Evolutionary conservation across 1,140 invertebrate genomes (phyloP).

Genomic region (Tetraneura akinire): DNA sequence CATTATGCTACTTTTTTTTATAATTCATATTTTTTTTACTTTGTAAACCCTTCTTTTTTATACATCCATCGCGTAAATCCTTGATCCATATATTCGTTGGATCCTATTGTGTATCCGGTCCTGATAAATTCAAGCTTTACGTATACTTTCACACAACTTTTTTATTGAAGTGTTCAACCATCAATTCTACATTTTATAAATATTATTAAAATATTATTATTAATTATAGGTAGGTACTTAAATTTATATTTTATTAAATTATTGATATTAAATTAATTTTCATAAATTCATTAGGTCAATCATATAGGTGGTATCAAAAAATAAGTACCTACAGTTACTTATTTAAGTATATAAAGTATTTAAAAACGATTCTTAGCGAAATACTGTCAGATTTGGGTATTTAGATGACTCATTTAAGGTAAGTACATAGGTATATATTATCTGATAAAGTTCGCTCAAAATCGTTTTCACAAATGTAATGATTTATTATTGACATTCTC

Average conservation of each 20-base stretch:
- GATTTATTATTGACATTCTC: too few species aligned
- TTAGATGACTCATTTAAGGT: too few species aligned
- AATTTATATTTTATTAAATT: constrained; percentile 5
- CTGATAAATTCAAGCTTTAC: constrained; percentile 7
- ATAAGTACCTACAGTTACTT: too few species aligned
- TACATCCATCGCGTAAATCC: neutral
- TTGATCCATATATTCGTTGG: neutral
- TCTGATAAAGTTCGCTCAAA: too few species aligned
- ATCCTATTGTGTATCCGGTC: neutral
- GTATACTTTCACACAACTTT: neutral
- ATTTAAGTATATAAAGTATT: too few species aligned
- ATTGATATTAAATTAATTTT: too few species aligned
- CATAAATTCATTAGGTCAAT: too few species aligned
- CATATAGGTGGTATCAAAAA: too few species aligned
- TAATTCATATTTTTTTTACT: neutral
- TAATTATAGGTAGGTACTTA: neutral
- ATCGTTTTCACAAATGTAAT: too few species aligned
- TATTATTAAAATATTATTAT: neutral
- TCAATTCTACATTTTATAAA: neutral
- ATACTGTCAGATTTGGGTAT: too few species aligned
- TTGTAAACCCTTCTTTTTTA: neutral
- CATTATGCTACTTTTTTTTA: neutral
- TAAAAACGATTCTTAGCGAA: too few species aligned
- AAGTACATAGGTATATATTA: too few species aligned
- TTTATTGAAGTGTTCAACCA: neutral